Conservation (phyloP, 1,140 invertebrate genomes). For the Agrypnia vestita region DNA sequence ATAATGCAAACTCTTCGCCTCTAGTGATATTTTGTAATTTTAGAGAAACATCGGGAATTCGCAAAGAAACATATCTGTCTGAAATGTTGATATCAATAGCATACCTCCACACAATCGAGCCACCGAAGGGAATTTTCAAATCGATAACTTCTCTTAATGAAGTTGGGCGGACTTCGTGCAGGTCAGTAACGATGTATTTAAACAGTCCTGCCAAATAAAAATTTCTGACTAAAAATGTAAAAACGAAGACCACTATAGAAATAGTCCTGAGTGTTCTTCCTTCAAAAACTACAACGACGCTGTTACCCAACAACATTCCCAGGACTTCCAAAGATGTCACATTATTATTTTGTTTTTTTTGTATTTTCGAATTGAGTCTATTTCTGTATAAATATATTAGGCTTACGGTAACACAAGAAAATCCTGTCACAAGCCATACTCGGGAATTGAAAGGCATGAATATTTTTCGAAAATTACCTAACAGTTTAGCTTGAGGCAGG, state of each 20-base stretch:
- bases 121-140: conserved; percentile 16
- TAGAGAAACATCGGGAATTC: not conserved
- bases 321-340: not conserved
- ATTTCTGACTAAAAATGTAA: conserved; percentile 21
- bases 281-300: not conserved
- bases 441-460: not conserved
- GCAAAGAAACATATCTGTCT: not conserved
- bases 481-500: not conserved
- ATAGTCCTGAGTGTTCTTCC: not conserved
- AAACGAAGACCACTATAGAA: not conserved
- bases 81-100: not conserved
- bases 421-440: not conserved
- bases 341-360: not conserved
- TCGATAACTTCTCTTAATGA: not conserved
- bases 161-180: not conserved
- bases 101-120: not conserved
- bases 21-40: not conserved
- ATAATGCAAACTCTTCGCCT: conserved; percentile 8
- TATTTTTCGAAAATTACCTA: conserved; percentile 9
- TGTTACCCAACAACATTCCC: conserved; percentile 3
- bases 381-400: not conserved
- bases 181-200: conserved; percentile 15
- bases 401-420: not conserved
- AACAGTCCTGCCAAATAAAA: conserved; percentile 12
- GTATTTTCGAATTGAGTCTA: not conserved